Conservation (phyloP, 2,113 vertebrate species). For the Clinocottus analis region DNA sequence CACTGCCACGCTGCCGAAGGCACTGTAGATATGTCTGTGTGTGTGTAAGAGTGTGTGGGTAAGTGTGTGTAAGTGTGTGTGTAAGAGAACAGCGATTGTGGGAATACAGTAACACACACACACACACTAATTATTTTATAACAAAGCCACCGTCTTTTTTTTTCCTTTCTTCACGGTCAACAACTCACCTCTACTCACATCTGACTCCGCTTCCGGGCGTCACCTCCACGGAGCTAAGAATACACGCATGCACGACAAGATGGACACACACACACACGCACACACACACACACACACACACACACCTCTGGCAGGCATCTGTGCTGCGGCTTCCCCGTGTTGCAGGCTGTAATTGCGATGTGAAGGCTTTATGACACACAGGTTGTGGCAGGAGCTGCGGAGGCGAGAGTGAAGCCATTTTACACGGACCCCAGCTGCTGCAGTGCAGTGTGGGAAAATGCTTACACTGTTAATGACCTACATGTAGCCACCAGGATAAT, state of each 20-base stretch:
- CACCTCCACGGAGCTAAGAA: constrained; percentile 24
- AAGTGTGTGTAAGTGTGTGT: too few species aligned
- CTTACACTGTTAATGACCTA: constrained; percentile 12
- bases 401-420: constrained; percentile 46
- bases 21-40: not conserved
- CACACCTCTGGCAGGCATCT: constrained; percentile 39
- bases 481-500: not conserved
- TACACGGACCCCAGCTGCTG: constrained; percentile 35
- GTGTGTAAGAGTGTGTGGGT: too few species aligned
- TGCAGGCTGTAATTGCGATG: constrained; percentile 48
- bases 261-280: constrained; percentile 31
- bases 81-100: not conserved
- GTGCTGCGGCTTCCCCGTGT: constrained; percentile 28
- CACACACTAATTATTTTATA: too few species aligned
- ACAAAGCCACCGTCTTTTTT: too few species aligned
- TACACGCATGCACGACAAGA: not conserved
- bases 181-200: constrained; percentile 37
- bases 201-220: not conserved
- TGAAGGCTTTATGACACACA: constrained; percentile 59
- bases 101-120: not conserved
- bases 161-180: not conserved
- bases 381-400: constrained; percentile 40
- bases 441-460: not conserved
- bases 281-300: too few species aligned
- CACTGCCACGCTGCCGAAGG: not conserved